Base-by-base conservation (phyloP, 2,888 invertebrate genomes). In the Thymelicus sylvestris region DNA sequence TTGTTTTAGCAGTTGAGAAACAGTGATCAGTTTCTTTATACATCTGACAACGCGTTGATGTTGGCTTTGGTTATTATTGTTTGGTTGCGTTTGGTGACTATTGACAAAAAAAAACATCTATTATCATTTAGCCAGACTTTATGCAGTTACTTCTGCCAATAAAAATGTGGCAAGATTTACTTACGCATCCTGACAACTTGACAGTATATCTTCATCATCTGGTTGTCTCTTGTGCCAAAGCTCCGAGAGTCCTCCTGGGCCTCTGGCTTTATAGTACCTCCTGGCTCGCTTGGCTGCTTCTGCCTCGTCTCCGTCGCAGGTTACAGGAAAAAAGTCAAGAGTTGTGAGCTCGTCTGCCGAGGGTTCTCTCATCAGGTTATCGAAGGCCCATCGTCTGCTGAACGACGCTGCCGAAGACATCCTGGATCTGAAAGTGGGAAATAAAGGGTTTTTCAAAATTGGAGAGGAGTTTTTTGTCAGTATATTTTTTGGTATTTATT, bases 371-470 rank as follows among this genome's bases (percentile, higher is more conserved):
- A 85, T 83, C 73, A 93, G 88, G 86, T 93, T 92, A 81, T 91
- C 92, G 74, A 83, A 83, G 80, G 92, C 93, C 93, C 93, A 93
- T 92, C 93, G 93, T 84, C 90, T 85, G 50, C 88, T 84, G 76
- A 93, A 93, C 92, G 93, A 92, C 86, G 93, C 93, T 93, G 93
- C 93, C 81, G 85, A 86, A 74, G 89, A 86, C 93, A 93, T 93
- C 87, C 87, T 91, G 73, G n/a, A 73, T 72, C 89, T 89, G 83
- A 7, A 67, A 72, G 7, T 52, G 15, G 8, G 7, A 52, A 52
- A 52, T 52, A 0, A 10, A 44, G 1, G 3, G 8, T 0, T 44
- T 31, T 31, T 31, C 3, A 31, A 31, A 31, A 31, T 3, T 31
- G 31, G 31, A 5, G 3, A 31, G 4, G 31, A 31, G 5, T 31